Evolutionary conservation across 2,888 invertebrate species (phyloP).

Genomic region (Iselma pallidipennis): DNA sequence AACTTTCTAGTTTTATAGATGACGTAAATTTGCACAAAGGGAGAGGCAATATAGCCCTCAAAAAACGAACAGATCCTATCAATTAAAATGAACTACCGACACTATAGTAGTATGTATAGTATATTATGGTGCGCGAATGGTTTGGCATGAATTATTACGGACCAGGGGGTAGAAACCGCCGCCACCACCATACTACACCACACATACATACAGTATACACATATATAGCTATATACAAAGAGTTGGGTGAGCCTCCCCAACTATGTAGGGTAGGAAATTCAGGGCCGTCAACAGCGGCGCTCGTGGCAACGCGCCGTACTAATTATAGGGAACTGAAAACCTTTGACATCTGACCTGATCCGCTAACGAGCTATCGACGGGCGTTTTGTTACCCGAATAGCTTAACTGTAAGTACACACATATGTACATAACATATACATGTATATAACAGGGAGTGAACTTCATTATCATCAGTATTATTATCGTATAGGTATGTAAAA

Average conservation of each 20-base stretch:
- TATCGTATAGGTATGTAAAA: too few species aligned
- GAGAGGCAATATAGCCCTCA: too few species aligned
- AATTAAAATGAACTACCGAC: constrained; percentile 20
- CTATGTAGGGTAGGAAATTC: constrained; percentile 30
- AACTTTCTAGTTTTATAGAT: background rate
- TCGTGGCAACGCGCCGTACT: constrained; percentile 50
- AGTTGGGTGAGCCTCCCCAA: constrained; percentile 17
- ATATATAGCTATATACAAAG: background rate
- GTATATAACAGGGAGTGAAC: background rate
- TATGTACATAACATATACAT: background rate
- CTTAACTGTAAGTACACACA: constrained; percentile 22
- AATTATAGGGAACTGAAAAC: constrained; percentile 58
- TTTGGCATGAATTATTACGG: constrained; percentile 22
- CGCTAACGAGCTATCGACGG: constrained; percentile 54
- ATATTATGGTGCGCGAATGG: too few species aligned
- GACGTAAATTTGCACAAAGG: background rate
- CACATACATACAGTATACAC: background rate
- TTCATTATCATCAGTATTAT: too few species aligned
- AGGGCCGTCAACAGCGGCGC: constrained; percentile 38
- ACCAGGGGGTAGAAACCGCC: constrained; percentile 11
- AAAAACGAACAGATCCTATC: constrained; percentile 13
- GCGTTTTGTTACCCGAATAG: constrained; percentile 51
- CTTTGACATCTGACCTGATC: constrained; percentile 58
- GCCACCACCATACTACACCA: constrained; percentile 10
- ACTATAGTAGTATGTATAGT: too few species aligned